phyloP scores from a whole-genome alignment of 1,140 invertebrate species.

The Nymphalis io region DNA sequence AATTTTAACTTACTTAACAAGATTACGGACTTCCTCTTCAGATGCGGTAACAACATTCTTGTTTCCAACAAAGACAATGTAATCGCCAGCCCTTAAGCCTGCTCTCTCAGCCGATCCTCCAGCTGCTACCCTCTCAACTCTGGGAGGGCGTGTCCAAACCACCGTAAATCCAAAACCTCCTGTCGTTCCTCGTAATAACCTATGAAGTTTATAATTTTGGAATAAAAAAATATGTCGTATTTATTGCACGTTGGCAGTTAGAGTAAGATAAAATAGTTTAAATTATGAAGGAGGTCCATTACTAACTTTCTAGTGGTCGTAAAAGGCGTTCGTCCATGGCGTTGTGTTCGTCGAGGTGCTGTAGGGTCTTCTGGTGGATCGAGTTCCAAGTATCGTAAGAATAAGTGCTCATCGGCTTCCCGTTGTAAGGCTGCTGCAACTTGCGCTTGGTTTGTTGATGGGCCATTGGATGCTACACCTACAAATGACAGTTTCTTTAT shows the following conservation, averaged over 20 bases:
- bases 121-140: conserved; percentile 91
- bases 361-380: conserved; percentile 85
- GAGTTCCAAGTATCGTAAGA: conserved; percentile 89
- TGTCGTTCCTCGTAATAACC: conserved; percentile 81
- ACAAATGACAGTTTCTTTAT: not conserved
- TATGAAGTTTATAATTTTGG: conserved; percentile 36
- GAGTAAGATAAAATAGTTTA: no score
- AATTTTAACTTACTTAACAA: conserved; percentile 85
- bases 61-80: conserved; percentile 92
- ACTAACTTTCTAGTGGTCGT: conserved; percentile 86
- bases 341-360: conserved; percentile 78
- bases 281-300: not conserved
- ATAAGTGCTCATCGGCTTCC: conserved; percentile 86
- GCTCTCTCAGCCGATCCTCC: conserved; percentile 90
- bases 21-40: conserved; percentile 89
- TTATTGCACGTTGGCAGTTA: no score
- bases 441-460: conserved; percentile 58
- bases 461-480: conserved; percentile 65
- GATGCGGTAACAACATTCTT: conserved; percentile 91
- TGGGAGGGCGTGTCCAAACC: conserved; percentile 94
- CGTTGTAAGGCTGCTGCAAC: conserved; percentile 82
- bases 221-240: no score
- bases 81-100: conserved; percentile 90
- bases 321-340: conserved; percentile 89
- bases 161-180: conserved; percentile 92